Evolutionary conservation across 2,113 vertebrate species (phyloP).

Genomic region (Desmodus rotundus): DNA sequence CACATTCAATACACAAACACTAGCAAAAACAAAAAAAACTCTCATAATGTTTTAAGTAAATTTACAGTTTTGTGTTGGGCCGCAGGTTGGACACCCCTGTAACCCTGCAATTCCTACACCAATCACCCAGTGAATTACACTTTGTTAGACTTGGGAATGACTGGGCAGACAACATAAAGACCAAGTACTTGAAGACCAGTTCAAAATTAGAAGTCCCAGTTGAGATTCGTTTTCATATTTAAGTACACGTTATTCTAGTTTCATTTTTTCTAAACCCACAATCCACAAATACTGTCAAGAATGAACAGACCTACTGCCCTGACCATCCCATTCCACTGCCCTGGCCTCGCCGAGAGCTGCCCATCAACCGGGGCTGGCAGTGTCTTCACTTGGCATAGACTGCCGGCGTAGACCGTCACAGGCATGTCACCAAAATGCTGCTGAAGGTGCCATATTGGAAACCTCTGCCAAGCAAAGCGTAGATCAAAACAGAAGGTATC

Average conservation of each 20-base stretch:
- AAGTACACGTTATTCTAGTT: not conserved
- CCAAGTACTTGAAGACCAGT: not conserved
- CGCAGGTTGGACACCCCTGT: too few relatives aligned
- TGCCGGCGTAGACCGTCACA: too few relatives aligned
- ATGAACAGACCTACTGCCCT: not conserved
- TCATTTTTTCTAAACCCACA: not conserved
- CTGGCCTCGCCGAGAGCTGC: fast-evolving
- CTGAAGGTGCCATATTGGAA: not conserved
- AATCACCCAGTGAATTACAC: not conserved
- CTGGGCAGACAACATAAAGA: not conserved
- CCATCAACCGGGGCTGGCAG: fast-evolving
- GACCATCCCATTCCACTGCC: not conserved
- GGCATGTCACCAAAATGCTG: not conserved
- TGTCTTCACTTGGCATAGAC: not conserved
- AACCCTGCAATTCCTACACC: not conserved
- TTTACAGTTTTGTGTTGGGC: too few relatives aligned
- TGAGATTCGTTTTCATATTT: not conserved
- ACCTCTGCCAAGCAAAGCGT: not conserved
- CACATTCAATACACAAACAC: too few relatives aligned
- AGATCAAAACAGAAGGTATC: not conserved
- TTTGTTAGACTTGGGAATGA: not conserved
- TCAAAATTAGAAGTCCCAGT: not conserved
- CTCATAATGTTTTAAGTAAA: too few relatives aligned
- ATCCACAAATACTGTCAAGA: not conserved
- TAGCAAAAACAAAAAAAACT: too few relatives aligned